Evolutionary conservation across 2,113 vertebrate species (phyloP), one percentile per base, ranked within the genome.

Genomic region (Sander vitreus): DNA sequence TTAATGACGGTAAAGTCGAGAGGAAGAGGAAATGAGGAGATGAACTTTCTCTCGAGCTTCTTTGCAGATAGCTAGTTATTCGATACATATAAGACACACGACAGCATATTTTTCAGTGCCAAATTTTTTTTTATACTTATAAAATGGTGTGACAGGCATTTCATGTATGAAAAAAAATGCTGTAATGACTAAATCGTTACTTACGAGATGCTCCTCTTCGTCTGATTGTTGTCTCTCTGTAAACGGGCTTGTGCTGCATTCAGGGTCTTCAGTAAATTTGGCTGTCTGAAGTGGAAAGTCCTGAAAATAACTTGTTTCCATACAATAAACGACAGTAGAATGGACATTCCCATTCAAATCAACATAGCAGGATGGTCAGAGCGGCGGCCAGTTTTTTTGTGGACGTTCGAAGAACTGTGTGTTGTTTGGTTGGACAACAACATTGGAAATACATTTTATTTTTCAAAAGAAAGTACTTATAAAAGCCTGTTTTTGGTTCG

Each of bases 11-110:
- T 33, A 2, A 65, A 59, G 48, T 18, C 57, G 36, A n/a, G n/a
- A 48, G 65, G n/a, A 64, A 39, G 30, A 70, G 79, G 89, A 89
- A 71, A 89, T 5, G 58, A 79, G 7, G 63, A 60, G 11, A 51
- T 3, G 9, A 48, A 88, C 72, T 73, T 78, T 76, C 27, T 58
- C 14, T 2, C 0, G 9, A 33, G 57, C 70, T 33, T 64, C 54
- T 27, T 59, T 6, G 21, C 0, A 8, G 36, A 19, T 3, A 2
- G 5, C 9, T 15, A 4, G 19, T 30, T 51, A 6, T 19, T 21
- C 33, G 6, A 16, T 4, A 13, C 2, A 1, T 48, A 47, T 19
- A 48, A 39, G 7, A 8, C 3, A 4, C 0, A 6, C 16, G 2
- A 3, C 3, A 39, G 33, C 18, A 5, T 3, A 0, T 39, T 5